Evolutionary conservation across 2,113 vertebrate species (phyloP).

Genomic region (Loxodonta africana): DNA sequence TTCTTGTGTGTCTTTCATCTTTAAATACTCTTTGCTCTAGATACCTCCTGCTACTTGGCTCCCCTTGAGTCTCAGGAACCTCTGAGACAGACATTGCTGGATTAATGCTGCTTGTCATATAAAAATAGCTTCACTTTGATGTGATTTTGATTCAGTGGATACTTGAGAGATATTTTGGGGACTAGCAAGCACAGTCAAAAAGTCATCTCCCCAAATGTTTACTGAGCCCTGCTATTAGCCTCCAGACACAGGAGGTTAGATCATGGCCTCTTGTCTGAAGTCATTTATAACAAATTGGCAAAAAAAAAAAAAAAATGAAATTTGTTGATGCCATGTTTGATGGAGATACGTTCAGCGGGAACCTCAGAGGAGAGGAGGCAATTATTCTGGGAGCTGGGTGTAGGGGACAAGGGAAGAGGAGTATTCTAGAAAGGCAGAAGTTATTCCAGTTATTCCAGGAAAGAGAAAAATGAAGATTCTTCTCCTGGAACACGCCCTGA

Average conservation of each 20-base stretch:
- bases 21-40: no score
- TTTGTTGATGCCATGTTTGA: accelerated
- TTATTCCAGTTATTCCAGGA: not conserved
- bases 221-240: accelerated
- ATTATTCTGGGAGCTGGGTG: not conserved
- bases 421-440: no score
- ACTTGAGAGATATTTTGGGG: not conserved
- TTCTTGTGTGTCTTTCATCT: not conserved
- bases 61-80: not conserved
- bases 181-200: not conserved
- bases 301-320: not conserved
- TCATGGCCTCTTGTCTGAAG: no score
- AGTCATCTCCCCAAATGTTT: accelerated
- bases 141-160: not conserved
- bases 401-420: accelerated
- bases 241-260: not conserved
- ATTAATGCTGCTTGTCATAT: not conserved
- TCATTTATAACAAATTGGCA: not conserved
- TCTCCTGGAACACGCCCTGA: no score
- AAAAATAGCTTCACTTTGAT: not conserved
- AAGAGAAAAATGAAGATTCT: not conserved
- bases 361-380: not conserved
- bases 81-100: not conserved
- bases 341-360: accelerated
- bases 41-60: not conserved